Evolutionary conservation across 2,888 invertebrate genomes (phyloP).

Genomic region (Pristionchus fissidentatus): DNA sequence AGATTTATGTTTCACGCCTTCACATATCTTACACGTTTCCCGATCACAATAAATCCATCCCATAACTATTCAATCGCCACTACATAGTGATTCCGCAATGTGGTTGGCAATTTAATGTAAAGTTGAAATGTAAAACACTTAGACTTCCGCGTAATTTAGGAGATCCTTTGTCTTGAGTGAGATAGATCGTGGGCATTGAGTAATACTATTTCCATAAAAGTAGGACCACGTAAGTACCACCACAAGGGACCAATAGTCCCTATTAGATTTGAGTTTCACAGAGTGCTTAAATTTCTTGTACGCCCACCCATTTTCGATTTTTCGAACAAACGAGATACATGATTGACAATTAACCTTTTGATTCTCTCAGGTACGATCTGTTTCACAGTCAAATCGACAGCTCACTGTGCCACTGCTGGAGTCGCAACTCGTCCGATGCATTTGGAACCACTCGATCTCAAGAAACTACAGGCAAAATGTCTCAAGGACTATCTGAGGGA

Average conservation of each 20-base stretch:
- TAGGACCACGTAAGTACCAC: too few species aligned
- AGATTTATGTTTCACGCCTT: too few species aligned
- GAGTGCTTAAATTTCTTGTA: too few species aligned
- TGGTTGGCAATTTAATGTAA: too few species aligned
- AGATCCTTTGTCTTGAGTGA: too few species aligned
- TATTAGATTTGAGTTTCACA: too few species aligned
- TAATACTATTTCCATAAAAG: neutral
- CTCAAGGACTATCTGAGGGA: slow-evolving; percentile 73
- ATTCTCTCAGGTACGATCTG: slow-evolving; percentile 66
- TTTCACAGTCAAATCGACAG: slow-evolving; percentile 68
- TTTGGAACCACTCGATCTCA: slow-evolving; percentile 73
- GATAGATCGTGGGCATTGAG: too few species aligned
- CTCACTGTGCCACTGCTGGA: slow-evolving; percentile 62
- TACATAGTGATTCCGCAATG: neutral
- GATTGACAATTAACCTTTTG: neutral
- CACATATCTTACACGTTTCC: neutral
- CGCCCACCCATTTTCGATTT: too few species aligned
- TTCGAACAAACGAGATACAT: too few species aligned
- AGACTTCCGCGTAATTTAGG: too few species aligned
- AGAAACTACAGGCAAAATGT: slow-evolving; percentile 73
- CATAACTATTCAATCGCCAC: neutral
- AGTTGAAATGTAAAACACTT: too few species aligned
- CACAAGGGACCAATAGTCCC: too few species aligned
- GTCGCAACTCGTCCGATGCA: slow-evolving; percentile 66
- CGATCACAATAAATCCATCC: neutral